Conservation (phyloP, 2,888 invertebrate genomes). For the Cephalotes varians region DNA sequence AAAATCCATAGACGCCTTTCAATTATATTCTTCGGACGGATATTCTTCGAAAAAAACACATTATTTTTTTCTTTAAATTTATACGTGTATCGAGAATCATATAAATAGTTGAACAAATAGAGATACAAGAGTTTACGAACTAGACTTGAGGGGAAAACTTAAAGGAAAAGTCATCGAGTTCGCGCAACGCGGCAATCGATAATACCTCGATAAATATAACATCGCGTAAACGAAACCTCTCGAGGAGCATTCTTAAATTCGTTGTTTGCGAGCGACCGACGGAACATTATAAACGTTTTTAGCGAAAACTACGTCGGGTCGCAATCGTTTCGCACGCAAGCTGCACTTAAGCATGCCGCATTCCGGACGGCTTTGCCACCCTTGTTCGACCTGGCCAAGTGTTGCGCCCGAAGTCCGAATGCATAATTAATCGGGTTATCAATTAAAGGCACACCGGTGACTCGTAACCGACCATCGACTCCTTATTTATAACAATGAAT, state of each 20-base stretch:
- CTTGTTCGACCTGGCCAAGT: slow-evolving; percentile 74
- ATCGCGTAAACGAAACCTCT: slow-evolving; percentile 9
- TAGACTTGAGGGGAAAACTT: too few relatives aligned
- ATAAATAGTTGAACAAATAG: not conserved
- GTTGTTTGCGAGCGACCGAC: slow-evolving; percentile 56
- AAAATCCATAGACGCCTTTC: too few relatives aligned
- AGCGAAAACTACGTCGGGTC: slow-evolving; percentile 74
- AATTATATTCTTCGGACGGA: too few relatives aligned
- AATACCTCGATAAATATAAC: not conserved
- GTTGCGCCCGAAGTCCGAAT: slow-evolving; percentile 74
- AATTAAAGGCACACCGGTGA: slow-evolving; percentile 73
- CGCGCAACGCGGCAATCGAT: not conserved
- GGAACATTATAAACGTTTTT: slow-evolving; percentile 75
- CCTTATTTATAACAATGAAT: not conserved
- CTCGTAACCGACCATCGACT: slow-evolving; percentile 52
- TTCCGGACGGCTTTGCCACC: slow-evolving; percentile 74
- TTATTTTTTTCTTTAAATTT: too few relatives aligned
- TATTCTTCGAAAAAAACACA: too few relatives aligned
- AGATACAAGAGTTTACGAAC: not conserved
- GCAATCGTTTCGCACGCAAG: slow-evolving; percentile 72
- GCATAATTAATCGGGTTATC: slow-evolving; percentile 77
- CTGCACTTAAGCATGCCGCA: slow-evolving; percentile 76
- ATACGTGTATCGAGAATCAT: not conserved
- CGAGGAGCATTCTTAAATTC: slow-evolving; percentile 49
- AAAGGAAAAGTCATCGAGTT: not conserved